phyloP scores from a whole-genome alignment of 2,888 invertebrate species.

The Melinaea menophilus region DNA sequence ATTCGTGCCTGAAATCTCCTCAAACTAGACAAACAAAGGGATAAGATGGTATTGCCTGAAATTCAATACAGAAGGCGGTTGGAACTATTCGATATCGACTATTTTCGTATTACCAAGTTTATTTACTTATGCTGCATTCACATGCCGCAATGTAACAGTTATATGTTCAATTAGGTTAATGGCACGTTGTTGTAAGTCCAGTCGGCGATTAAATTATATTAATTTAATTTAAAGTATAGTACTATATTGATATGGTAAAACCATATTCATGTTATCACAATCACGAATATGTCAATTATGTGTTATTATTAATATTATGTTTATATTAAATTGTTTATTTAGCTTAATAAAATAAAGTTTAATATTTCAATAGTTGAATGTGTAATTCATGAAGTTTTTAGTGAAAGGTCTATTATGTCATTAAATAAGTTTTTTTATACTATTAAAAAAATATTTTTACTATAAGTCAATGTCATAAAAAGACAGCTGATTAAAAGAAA shows the following conservation, averaged over 20 bases:
- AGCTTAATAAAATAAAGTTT: too few relatives aligned
- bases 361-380: too few relatives aligned
- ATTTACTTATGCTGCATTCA: conserved; percentile 22
- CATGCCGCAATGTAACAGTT: conserved; percentile 17
- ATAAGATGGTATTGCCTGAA: conserved; percentile 30
- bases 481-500: conserved; percentile 33
- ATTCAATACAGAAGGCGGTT: conserved; percentile 30
- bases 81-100: conserved; percentile 21
- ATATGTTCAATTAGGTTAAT: conserved; percentile 17
- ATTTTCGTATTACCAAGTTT: conserved; percentile 14
- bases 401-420: too few relatives aligned
- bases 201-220: neutral
- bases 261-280: too few relatives aligned
- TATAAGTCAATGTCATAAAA: conserved; percentile 16
- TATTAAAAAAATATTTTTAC: too few relatives aligned
- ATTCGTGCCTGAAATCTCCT: conserved; percentile 30
- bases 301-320: too few relatives aligned
- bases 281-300: too few relatives aligned
- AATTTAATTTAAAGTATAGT: too few relatives aligned
- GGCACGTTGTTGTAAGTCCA: conserved; percentile 16
- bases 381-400: too few relatives aligned
- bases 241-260: too few relatives aligned
- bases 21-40: conserved; percentile 30
- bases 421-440: too few relatives aligned
- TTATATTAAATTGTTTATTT: too few relatives aligned